These are phyloP conservation scores for Setipinna tenuifilis DNA, from an alignment of 2,797 vertebrate species.

Conservation along the genomic window DNA sequence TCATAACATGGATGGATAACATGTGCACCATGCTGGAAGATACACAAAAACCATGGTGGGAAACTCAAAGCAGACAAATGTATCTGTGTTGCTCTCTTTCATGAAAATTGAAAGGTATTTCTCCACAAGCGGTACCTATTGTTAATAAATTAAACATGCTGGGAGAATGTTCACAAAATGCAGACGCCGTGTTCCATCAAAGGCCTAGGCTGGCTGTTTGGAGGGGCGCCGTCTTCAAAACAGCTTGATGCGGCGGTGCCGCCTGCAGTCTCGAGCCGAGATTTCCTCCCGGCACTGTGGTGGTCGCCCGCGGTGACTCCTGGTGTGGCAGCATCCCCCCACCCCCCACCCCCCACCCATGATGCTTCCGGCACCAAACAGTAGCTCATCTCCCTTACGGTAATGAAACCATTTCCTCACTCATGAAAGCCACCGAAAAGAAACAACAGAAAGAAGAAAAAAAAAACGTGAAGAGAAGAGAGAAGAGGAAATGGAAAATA, in stretches of 20 bases:
- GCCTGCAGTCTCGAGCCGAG: constrained; percentile 1
- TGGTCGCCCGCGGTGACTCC: not conserved
- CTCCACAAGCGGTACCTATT: not conserved
- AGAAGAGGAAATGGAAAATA: not conserved
- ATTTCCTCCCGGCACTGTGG: not conserved
- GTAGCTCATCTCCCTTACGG: not conserved
- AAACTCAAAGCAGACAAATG: not conserved
- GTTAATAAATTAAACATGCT: not conserved
- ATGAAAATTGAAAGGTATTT: not conserved
- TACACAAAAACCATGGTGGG: not conserved
- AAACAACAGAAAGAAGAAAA: not conserved
- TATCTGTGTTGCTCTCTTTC: not conserved
- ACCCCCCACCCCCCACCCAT: not conserved
- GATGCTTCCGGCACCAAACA: not conserved
- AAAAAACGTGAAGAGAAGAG: not conserved
- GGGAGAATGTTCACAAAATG: not conserved
- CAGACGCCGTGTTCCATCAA: not conserved
- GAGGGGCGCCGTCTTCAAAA: not conserved
- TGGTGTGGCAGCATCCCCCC: not conserved
- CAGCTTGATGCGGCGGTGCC: not conserved
- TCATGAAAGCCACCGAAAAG: not conserved
- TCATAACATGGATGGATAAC: not conserved
- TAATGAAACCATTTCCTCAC: constrained; percentile 5
- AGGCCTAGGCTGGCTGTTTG: not conserved
- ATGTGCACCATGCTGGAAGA: not conserved